Percentiles rank a stretch among this genome's conserved stretches.
Conservation (phyloP, 2,113 vertebrate genomes). For the Osmerus eperlanus region DNA sequence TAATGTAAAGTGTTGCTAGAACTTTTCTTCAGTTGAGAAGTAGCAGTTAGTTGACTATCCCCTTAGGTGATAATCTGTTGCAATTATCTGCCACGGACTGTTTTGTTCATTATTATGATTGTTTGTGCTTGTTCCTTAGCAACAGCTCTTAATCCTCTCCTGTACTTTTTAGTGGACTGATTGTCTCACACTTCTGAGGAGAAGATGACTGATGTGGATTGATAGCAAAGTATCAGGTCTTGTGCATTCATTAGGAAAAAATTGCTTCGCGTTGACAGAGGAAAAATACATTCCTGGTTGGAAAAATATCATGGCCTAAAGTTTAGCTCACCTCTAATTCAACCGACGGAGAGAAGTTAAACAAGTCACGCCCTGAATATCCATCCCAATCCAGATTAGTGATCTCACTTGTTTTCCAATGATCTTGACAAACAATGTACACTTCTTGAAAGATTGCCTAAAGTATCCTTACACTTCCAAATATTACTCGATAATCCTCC, state of each 20-base stretch:
- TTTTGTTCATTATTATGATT: conserved; percentile 44
- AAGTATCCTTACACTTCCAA: conserved; percentile 10
- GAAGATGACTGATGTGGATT: conserved; percentile 43
- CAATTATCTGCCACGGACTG: conserved; percentile 21
- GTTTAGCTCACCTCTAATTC: conserved; percentile 51
- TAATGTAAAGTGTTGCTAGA: too few species aligned
- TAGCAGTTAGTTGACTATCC: conserved; percentile 6
- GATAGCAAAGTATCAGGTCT: conserved; percentile 38
- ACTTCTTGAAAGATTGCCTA: conserved; percentile 22
- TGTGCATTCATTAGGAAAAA: conserved; percentile 20
- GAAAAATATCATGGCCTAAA: conserved; percentile 37
- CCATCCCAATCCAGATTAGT: conserved; percentile 28
- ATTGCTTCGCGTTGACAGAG: conserved; percentile 29
- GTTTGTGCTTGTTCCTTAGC: conserved; percentile 43
- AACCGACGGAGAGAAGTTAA: conserved; percentile 36
- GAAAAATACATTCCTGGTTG: conserved; percentile 40
- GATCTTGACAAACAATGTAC: conserved; percentile 42
- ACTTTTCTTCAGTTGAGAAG: neutral
- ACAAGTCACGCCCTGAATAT: conserved; percentile 58
- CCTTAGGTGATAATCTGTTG: conserved; percentile 34
- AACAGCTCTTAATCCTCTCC: conserved; percentile 43
- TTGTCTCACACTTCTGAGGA: conserved; percentile 35
- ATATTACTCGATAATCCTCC: conserved; percentile 16
- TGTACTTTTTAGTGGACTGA: conserved; percentile 11
- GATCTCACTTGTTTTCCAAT: conserved; percentile 49